Conservation (phyloP, 2,888 invertebrate species). For the Drosophila seclusa region DNA sequence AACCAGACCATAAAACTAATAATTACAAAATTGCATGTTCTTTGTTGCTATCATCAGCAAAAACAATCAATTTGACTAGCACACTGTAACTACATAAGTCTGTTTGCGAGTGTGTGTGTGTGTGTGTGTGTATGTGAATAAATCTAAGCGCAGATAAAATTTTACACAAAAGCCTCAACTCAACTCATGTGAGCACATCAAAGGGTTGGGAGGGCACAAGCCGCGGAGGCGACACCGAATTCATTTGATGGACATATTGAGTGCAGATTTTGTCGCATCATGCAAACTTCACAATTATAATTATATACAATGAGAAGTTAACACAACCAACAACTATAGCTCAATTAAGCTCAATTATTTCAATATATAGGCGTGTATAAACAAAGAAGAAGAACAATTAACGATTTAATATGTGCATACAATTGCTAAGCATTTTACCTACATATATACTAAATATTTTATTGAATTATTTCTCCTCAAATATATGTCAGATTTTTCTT, state of each 20-base stretch:
- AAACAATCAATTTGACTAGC: conserved; percentile 62
- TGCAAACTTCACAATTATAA: neutral
- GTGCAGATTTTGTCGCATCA: conserved; percentile 9
- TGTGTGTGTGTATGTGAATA: conserved; percentile 16
- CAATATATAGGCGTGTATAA: neutral
- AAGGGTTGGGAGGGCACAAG: neutral
- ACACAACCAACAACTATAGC: neutral
- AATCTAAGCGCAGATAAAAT: conserved; percentile 61
- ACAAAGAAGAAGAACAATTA: neutral
- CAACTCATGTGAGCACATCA: conserved; percentile 21
- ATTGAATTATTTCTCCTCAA: neutral
- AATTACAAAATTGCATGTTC: conserved; percentile 77
- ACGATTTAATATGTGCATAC: neutral
- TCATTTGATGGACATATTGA: conserved; percentile 6
- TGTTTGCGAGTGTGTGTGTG: neutral
- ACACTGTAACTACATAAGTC: conserved; percentile 4
- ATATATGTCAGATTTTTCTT: neutral
- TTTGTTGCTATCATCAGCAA: conserved; percentile 57
- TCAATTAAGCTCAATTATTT: conserved; percentile 4
- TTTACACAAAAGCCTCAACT: conserved; percentile 49
- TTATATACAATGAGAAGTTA: neutral
- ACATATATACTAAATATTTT: neutral
- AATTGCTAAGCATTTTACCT: neutral
- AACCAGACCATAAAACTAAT: conserved; percentile 75
- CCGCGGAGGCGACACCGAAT: conserved; percentile 1